A percentile compares a stretch with the other conserved stretches of the same genome.
Conservation (phyloP, 2,113 vertebrate species). For the Brachypodius melanocephalos region DNA sequence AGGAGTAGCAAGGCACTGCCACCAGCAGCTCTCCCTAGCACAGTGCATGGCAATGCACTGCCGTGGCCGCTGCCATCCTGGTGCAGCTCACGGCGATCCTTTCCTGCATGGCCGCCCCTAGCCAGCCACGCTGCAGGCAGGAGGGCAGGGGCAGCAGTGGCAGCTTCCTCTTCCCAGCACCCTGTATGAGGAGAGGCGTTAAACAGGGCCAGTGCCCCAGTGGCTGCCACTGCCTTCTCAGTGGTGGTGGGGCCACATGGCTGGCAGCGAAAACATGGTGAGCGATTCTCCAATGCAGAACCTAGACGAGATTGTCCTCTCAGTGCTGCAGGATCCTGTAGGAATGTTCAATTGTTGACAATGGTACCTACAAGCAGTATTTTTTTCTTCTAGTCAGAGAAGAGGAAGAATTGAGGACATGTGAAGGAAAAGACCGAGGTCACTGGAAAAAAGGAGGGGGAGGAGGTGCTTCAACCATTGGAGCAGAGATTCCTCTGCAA, state of each 20-base stretch:
- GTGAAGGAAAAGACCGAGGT: neutral
- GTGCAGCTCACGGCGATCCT: accelerated
- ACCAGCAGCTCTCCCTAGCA: too few species aligned
- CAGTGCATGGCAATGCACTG: accelerated
- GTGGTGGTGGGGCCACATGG: neutral
- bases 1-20: accelerated
- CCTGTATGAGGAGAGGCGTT: accelerated
- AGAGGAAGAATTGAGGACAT: neutral
- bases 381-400: neutral
- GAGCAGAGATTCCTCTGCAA: neutral
- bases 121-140: neutral
- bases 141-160: too few species aligned
- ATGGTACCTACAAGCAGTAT: neutral
- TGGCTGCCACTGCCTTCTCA: accelerated
- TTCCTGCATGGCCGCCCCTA: neutral
- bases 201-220: neutral
- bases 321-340: neutral
- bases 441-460: neutral
- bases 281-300: accelerated
- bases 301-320: accelerated
- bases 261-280: neutral
- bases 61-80: neutral
- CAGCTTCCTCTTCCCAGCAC: accelerated
- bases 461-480: neutral
- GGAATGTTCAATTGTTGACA: neutral